Base-by-base conservation (phyloP, 2,797 vertebrate genomes). In the Poeciliopsis presidionis region DNA sequence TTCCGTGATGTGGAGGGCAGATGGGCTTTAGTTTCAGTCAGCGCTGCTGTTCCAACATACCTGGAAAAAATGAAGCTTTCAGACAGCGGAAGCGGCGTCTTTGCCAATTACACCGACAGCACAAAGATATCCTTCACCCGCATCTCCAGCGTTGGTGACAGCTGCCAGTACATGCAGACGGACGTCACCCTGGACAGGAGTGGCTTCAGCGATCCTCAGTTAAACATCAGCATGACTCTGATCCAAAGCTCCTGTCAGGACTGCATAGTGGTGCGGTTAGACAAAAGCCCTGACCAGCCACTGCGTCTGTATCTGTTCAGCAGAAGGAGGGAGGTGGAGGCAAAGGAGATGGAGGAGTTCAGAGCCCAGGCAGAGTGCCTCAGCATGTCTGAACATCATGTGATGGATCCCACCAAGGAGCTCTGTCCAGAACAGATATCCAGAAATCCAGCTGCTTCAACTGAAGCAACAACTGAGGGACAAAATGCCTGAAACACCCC, bases 291-390 rank as follows among this genome's bases (percentile, higher is more conserved):
- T 0, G 43, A 30, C 16, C 25, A 47, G 14, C 39, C 36, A 0
- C 2, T 8, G 41, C 84, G 77, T 12, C 45, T 88, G 4, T 77
- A 81, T 59, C 76, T 92, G 81, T 86, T 89, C 77, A 90, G 91
- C 75, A 86, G 47, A 79, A 88, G 78, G 14, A 89, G 89, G 41
- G 69, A 74, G 72, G 36, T 89, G 77, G 78, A 28, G 53, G 46
- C 14, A 2, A 11, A 33, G 41, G 87, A 86, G 75, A 65, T 79
- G 78, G 81, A 78, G 59, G 88, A 91, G 86, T 90, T 89, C 63
- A 43, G 2, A 6, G 72, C 86, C 67, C 89, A 89, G 84, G 46
- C 79, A 3, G 6, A 16, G 75, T 92, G 90, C 79, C 74, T 90
- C 61, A 77, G 57, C 39, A 28, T 86, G 73, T 73, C 59, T 47